phyloP scores from a whole-genome alignment of 2,113 vertebrate genomes.

The Vulpes lagopus region DNA sequence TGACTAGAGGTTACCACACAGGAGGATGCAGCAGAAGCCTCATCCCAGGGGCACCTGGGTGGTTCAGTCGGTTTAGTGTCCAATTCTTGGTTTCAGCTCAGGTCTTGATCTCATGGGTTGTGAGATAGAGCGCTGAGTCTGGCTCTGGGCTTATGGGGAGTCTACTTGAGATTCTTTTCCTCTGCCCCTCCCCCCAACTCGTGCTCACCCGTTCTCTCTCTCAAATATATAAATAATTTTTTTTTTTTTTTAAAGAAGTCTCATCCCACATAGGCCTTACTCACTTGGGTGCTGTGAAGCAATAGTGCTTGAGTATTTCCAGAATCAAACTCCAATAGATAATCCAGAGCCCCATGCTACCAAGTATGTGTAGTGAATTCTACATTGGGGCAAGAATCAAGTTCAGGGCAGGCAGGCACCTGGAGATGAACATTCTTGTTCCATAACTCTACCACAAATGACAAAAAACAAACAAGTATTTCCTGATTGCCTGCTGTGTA shows the following conservation, averaged over 20 bases:
- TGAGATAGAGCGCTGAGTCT: not conserved
- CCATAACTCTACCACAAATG: rapidly evolving
- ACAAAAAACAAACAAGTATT: not conserved
- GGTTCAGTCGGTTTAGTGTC: not conserved
- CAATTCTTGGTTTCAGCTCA: not conserved
- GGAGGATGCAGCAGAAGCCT: not conserved
- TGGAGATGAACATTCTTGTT: not conserved
- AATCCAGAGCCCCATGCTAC: not conserved
- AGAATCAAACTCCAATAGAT: not conserved
- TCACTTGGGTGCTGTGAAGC: not conserved
- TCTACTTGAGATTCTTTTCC: not conserved
- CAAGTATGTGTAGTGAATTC: not conserved
- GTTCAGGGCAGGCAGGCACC: not conserved
- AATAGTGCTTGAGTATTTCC: not conserved
- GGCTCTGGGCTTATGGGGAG: not conserved
- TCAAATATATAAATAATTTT: not conserved
- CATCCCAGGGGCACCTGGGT: not conserved
- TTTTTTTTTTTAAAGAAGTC: not conserved
- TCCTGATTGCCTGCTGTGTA: not conserved
- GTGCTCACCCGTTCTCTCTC: not conserved
- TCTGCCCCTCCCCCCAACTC: not conserved
- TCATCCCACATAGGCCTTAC: rapidly evolving
- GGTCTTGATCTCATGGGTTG: not conserved
- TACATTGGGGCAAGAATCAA: not conserved
- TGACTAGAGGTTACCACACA: rapidly evolving